Base-by-base conservation (phyloP, 53 echinoderm and acorn worm species). In the Zoroaster sp. region DNA sequence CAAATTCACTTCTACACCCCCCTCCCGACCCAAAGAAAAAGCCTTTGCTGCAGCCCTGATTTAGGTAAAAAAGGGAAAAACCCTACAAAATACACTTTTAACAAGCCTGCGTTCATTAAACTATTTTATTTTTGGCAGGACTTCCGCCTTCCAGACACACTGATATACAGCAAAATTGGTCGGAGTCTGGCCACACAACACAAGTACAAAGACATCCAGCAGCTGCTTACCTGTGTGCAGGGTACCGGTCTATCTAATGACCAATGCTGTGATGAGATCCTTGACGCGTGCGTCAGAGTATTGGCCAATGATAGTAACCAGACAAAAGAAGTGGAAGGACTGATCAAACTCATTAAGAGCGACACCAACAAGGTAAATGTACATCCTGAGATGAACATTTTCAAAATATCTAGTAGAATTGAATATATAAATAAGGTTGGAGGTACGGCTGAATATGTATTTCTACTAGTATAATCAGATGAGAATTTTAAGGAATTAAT, bases 321-420 rank as follows among this genome's bases (percentile, higher is more conserved):
- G 54, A 74, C 90, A 23, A 97, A 94, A 52, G 98, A 96, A 39
- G 95, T 94, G 3, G 98, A 97, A 37, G 91, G 87, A 40, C 80
- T 97, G 66, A 93, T 97, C 34, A 97, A 97, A 75, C 90, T 94
- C 9, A 95, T 97, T 75, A 95, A 94, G 80, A 94, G 94, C 44
- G 94, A 97, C 51, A 94, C 94, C 3, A 95, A 94, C 74, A 95
- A 97, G 91, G 98, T 97, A 91, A 37, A 55, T 13, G 20, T 2
- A 25, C 3, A 39, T 42, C 20, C 23, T 18, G 9, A 35, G n/a
- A n/a, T n/a, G n/a, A n/a, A n/a, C n/a, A n/a, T n/a, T n/a, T n/a
- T n/a, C n/a, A n/a, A n/a, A n/a, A n/a, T n/a, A n/a, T n/a, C n/a
- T n/a, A n/a, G n/a, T n/a, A n/a, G n/a, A n/a, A n/a, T n/a, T n/a